Conservation (phyloP, 2,113 vertebrate genomes). For the Clupea harengus region DNA sequence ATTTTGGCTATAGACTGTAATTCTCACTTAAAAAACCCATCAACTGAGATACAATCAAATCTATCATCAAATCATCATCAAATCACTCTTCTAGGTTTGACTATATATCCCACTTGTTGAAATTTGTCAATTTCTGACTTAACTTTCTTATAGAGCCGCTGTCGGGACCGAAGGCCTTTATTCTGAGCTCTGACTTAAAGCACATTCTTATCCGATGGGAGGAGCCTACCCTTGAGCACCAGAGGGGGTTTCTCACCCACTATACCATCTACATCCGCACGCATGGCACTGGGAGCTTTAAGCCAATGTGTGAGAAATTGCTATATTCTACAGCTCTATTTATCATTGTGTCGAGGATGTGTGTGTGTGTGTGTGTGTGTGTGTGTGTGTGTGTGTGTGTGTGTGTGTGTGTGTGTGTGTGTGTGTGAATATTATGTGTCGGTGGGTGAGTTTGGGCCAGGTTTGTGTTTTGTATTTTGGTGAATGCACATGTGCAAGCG, state of each 20-base stretch:
- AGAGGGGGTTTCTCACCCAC: conserved; percentile 65
- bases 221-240: conserved; percentile 52
- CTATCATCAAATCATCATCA: too few relatives aligned
- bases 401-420: conserved; percentile 30
- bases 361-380: conserved; percentile 10
- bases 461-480: conserved; percentile 33
- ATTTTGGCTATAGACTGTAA: neutral
- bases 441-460: neutral
- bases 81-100: too few relatives aligned
- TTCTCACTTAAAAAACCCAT: too few relatives aligned
- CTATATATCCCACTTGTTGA: neutral
- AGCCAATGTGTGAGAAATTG: conserved; percentile 51
- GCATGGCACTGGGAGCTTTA: conserved; percentile 24
- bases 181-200: conserved; percentile 33
- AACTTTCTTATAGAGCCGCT: conserved; percentile 57
- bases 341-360: neutral
- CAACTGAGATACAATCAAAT: too few relatives aligned
- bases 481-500: conserved; percentile 23
- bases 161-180: conserved; percentile 50
- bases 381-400: conserved; percentile 31
- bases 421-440: conserved; percentile 28
- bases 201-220: conserved; percentile 61
- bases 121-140: neutral
- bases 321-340: conserved; percentile 19
- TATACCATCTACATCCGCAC: conserved; percentile 61